Base-by-base conservation (phyloP, 2,888 invertebrate species). In the Deilephila porcellus region DNA sequence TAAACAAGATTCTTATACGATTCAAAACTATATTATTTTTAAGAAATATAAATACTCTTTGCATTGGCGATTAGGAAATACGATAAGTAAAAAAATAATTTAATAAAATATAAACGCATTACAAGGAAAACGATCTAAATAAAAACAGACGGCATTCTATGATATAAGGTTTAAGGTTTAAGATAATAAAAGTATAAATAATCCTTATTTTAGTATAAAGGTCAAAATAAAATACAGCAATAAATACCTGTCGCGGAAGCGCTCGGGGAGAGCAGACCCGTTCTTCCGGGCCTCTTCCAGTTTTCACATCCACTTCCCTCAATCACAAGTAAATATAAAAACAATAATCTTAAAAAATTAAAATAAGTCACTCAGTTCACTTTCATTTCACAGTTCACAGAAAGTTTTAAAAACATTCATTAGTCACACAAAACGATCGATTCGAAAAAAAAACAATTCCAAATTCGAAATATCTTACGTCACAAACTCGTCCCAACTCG, bases 161-260 rank as follows among this genome's bases (percentile, higher is more conserved):
- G 14, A 14, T 14, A 45, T 45, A n/a, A n/a, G n/a, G n/a, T n/a
- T n/a, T n/a, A n/a, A n/a, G n/a, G n/a, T n/a, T n/a, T n/a, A n/a
- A n/a, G n/a, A n/a, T n/a, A n/a, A n/a, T n/a, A 14, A 45, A 45
- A 45, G 11, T 11, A 45, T 11, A 11, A 14, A 14, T 45, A 11
- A 11, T 11, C 11, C 3, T 45, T 45, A 45, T 45, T 37, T 37
- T 29, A 8, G 14, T 14, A 19, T n/a, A 34, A 7, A 34, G 14
- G 17, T 63, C 60, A 37, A 34, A 29, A 63, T 37, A 60, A 37
- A 20, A 20, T 45, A 53, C 25, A 76, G 76, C 76, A 80, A 76
- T 72, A 71, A 83, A 79, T 90, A 93, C 93, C 93, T 92, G 87
- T 90, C 85, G 80, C 86, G 82, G 86, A 88, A 89, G 82, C 80